Evolutionary conservation across 2,113 vertebrate genomes (phyloP).

Genomic region (Oenanthe oenanthe): DNA sequence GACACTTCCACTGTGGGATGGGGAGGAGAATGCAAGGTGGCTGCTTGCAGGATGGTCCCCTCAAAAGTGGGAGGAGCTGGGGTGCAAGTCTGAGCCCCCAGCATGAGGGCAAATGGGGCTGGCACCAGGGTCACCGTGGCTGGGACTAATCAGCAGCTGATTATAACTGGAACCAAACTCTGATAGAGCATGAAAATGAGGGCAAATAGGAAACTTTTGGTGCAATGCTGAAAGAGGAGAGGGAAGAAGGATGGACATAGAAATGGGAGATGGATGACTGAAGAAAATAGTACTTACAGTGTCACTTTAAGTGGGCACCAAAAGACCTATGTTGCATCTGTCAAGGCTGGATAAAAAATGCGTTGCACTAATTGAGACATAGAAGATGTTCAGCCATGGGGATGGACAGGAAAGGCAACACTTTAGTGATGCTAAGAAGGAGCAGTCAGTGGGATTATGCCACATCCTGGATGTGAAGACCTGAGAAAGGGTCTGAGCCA

Average conservation of each 20-base stretch:
- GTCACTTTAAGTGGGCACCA: not conserved
- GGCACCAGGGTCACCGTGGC: not conserved
- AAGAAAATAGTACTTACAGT: not conserved
- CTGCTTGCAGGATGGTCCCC: not conserved
- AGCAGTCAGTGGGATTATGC: conserved; percentile 3
- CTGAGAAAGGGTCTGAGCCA: not conserved
- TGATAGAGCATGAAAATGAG: not conserved
- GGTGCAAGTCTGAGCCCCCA: not conserved
- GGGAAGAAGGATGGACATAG: not conserved
- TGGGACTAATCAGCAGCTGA: not conserved
- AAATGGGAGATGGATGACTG: not conserved
- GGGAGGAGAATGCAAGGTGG: not conserved
- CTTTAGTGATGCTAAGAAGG: not conserved
- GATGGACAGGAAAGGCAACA: not conserved
- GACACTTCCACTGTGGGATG: not conserved
- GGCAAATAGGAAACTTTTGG: not conserved
- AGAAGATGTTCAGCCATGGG: not conserved
- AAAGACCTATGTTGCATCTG: not conserved
- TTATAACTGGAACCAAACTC: not conserved
- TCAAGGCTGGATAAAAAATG: not conserved
- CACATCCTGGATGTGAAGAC: not conserved
- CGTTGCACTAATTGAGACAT: not conserved
- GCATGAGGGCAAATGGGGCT: rapidly evolving
- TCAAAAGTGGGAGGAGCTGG: not conserved
- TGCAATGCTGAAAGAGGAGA: not conserved